Base-by-base conservation (phyloP, 2,113 vertebrate species). In the Galbula dea region DNA sequence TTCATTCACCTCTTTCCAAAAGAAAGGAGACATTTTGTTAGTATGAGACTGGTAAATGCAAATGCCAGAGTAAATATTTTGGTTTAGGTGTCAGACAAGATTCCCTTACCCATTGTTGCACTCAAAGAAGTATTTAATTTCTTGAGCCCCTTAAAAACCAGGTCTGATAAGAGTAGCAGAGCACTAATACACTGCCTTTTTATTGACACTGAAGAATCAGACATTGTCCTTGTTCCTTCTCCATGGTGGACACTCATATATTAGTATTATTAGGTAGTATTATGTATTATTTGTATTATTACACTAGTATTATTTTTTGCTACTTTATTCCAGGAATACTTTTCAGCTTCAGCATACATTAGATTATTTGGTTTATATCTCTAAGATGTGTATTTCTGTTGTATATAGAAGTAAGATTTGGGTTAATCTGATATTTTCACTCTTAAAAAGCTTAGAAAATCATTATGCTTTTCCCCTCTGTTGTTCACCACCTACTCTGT, bases 391-490 rank as follows among this genome's bases (percentile, higher is more conserved):
- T n/a, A 36, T 68, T 86, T 83, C 13, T 43, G 12, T 52, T 67
- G 41, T 71, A 5, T 3, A 8, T 12, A 62, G 36, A 51, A 2
- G 21, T 10, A 34, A 62, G 36, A 26, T 49, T 36, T 77, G 3
- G 41, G 67, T 81, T 43, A 30, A 37, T 63, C 26, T 71, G 27
- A n/a, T 29, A 18, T 24, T 63, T 78, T 81, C 22, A 12, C 7
- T 27, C 16, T 21, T 48, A 16, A 75, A 48, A 86, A 52, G 1
- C 41, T 32, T 45, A 66, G 54, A 77, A 74, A 84, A 61, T 10
- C 32, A 21, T 0, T 0, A 6, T 39, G 7, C 1, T 74, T 78
- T 55, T 83, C 12, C 15, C 79, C 1, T 11, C 32, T 7, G 0
- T 45, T 45, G 36, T 26, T 51, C 27, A 8, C 26, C 13, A 59